phyloP scores from a whole-genome alignment of 2,888 invertebrate genomes.

The Hirtodrosophila alboralis region DNA sequence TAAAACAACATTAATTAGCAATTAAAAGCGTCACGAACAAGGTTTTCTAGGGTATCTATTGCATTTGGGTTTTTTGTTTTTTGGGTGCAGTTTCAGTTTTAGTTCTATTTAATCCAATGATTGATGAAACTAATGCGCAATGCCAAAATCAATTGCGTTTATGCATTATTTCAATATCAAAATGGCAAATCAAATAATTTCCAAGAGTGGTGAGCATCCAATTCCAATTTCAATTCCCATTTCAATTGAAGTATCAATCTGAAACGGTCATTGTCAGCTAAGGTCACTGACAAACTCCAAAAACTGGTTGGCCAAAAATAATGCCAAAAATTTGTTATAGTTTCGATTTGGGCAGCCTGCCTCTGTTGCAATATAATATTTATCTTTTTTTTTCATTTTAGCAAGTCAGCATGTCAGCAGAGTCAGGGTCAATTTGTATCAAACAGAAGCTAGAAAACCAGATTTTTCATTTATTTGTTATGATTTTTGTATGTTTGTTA shows the following conservation, averaged over 20 bases:
- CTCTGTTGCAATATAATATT: constrained; percentile 4
- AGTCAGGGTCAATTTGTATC: constrained; percentile 37
- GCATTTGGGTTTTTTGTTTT: constrained; percentile 28
- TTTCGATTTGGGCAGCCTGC: constrained; percentile 42
- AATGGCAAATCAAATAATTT: constrained; percentile 36
- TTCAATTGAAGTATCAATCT: constrained; percentile 12
- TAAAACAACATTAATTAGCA: constrained; percentile 66
- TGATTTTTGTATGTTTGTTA: too few species aligned
- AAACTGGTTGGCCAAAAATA: constrained; percentile 29
- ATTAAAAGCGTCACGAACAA: constrained; percentile 61
- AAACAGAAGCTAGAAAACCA: constrained; percentile 42
- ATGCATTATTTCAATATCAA: constrained; percentile 17
- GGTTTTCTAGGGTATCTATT: constrained; percentile 46
- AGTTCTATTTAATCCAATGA: constrained; percentile 29
- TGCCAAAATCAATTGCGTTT: constrained; percentile 33
- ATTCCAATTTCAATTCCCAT: constrained; percentile 8
- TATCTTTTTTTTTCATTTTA: too few species aligned
- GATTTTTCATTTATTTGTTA: too few species aligned
- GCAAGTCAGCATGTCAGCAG: constrained; percentile 22
- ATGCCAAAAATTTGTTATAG: constrained; percentile 25
- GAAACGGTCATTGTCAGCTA: constrained; percentile 27
- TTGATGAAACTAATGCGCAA: constrained; percentile 35
- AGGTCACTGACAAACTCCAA: constrained; percentile 48
- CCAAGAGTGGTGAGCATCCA: constrained; percentile 32
- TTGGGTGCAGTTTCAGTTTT: constrained; percentile 45